Evolutionary conservation across 2,113 vertebrate genomes (phyloP), one percentile per base, ranked within the genome.

Genomic region (Salvelinus fontinalis): DNA sequence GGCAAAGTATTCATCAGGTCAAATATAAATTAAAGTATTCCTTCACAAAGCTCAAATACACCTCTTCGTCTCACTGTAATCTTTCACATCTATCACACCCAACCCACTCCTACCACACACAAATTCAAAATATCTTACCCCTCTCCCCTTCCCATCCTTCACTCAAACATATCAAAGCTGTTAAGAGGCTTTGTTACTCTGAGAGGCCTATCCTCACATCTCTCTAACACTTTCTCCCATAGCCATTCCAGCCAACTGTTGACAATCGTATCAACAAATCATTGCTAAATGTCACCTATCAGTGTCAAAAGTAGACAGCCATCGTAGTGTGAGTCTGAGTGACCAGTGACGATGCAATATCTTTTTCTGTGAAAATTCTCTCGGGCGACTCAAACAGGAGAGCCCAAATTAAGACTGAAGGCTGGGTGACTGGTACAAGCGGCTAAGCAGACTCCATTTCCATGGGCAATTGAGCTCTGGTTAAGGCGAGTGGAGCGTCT

Each of bases 181-280:
- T 22, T 62, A 60, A 12, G 6, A 22, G 59, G 59, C 49, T 51
- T 51, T 51, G 49, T 16, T 51, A 39, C 31, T 31, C 31, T 31
- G 39, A 39, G 34, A 39, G 39, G 8, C 39, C 39, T 39, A 44
- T 44, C 39, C 9, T 44, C 51, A 44, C 39, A 44, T 44, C 39
- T 44, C 39, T 9, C 39, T 44, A 44, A 44, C 8, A 18, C 51
- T 16, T 54, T 54, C 49, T 54, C 14, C 16, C 49, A 54, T 54
- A 54, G 51, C 51, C 16, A 29, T 13, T 67, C 29, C 7, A 67
- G 26, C 65, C 22, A 29, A 29, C 12, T 67, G 44, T 68, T 77
- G 82, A 84, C 85, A 87, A 82, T 66, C 71, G 72, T 74, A 81
- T 84, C 76, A 81, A 76, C 76, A 64, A 80, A 57, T 81, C 85